phyloP scores from a whole-genome alignment of 1,140 invertebrate genomes.

The Akabosia matsudoensis region DNA sequence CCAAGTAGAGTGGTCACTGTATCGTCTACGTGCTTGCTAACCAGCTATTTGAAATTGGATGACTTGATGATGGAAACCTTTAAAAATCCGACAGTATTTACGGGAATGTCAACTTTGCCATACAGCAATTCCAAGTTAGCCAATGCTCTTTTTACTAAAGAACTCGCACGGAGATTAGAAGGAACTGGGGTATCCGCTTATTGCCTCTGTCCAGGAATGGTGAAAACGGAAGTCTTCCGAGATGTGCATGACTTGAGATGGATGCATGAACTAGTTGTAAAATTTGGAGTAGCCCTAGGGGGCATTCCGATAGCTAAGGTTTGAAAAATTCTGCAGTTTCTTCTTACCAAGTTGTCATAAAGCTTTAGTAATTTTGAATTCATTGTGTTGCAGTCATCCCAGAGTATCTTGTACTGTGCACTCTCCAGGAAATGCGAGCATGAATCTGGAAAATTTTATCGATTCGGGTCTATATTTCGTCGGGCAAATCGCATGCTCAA shows the following conservation, averaged over 20 bases:
- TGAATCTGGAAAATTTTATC: constrained; percentile 49
- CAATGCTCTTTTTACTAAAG: constrained; percentile 50
- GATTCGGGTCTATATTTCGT: constrained; percentile 49
- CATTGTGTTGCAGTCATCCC: constrained; percentile 48
- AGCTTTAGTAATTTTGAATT: not conserved
- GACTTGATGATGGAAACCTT: constrained; percentile 51
- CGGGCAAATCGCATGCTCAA: constrained; percentile 48
- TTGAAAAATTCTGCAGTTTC: too few species aligned
- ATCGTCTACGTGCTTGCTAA: constrained; percentile 49
- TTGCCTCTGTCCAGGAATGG: constrained; percentile 56
- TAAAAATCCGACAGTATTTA: constrained; percentile 20
- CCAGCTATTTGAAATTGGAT: constrained; percentile 54
- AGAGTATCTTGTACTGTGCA: constrained; percentile 52
- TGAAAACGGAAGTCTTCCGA: constrained; percentile 55
- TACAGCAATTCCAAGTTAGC: constrained; percentile 54
- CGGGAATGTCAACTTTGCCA: constrained; percentile 47
- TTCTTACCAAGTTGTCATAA: not conserved
- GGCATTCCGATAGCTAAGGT: constrained; percentile 22
- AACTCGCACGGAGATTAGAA: constrained; percentile 48
- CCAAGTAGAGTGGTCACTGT: constrained; percentile 49
- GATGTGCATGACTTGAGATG: constrained; percentile 49
- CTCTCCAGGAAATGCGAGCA: constrained; percentile 48
- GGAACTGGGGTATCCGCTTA: constrained; percentile 54
- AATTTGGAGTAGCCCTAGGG: not conserved
- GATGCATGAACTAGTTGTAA: constrained; percentile 37